Percentiles rank a stretch among this genome's conserved stretches.
Evolutionary conservation across 2,113 vertebrate species (phyloP).

Genomic region (Perccottus glenii): DNA sequence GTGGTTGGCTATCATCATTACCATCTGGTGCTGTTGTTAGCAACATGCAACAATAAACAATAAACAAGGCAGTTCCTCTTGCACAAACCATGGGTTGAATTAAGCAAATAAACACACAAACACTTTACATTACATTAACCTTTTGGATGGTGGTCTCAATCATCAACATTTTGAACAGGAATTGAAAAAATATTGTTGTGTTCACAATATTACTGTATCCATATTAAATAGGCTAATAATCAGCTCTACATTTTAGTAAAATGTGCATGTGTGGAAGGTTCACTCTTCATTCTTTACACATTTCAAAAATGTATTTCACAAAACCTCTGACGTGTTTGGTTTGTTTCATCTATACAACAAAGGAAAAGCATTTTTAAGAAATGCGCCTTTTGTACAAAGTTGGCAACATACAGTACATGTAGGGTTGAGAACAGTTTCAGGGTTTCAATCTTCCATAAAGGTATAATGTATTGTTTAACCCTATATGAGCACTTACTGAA

Average conservation of each 20-base stretch:
- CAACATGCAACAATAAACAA: conserved; percentile 70
- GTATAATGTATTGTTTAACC: too few species aligned
- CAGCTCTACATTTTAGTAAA: not conserved
- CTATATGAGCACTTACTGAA: too few species aligned
- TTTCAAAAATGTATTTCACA: not conserved
- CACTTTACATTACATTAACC: conserved; percentile 26
- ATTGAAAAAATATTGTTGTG: conserved; percentile 13
- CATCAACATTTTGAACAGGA: conserved; percentile 18
- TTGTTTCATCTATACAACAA: not conserved
- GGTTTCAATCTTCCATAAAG: too few species aligned
- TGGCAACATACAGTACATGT: too few species aligned
- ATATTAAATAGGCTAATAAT: not conserved
- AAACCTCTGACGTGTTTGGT: not conserved
- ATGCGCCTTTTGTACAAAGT: not conserved
- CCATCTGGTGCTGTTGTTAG: conserved; percentile 75
- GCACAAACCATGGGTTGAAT: conserved; percentile 58
- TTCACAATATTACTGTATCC: conserved; percentile 5
- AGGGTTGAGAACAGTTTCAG: too few species aligned
- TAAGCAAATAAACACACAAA: conserved; percentile 51
- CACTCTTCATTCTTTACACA: not conserved
- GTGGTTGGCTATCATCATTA: conserved; percentile 53
- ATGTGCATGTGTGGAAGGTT: not conserved
- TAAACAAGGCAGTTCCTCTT: conserved; percentile 59
- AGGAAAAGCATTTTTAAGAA: not conserved
- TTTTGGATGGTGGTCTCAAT: conserved; percentile 19